Conservation (phyloP, 2,888 invertebrate species). For the Sthenelais limicola region DNA sequence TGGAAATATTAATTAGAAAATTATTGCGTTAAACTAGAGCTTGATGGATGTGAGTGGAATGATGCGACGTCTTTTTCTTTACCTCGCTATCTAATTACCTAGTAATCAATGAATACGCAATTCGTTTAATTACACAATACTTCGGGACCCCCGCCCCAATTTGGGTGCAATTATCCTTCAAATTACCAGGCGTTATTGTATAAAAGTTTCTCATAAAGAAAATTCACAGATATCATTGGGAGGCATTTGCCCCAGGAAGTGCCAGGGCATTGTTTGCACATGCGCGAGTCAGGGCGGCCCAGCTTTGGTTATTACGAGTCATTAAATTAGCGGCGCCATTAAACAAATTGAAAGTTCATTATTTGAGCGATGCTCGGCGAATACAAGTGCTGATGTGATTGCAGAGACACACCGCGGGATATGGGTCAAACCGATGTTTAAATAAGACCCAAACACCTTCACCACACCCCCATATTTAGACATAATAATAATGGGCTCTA, state of each 20-base stretch:
- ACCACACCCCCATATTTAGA: background rate
- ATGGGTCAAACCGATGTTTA: conserved; percentile 38
- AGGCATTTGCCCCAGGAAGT: conserved; percentile 24
- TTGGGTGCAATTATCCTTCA: conserved; percentile 36
- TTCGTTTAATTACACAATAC: conserved; percentile 40
- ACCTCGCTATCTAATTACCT: conserved; percentile 33
- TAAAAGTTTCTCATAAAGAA: conserved; percentile 29
- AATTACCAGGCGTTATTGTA: conserved; percentile 37
- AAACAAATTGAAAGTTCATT: conserved; percentile 40
- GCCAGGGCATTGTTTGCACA: conserved; percentile 37
- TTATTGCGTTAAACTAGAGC: conserved; percentile 33
- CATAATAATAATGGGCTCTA: too few species aligned
- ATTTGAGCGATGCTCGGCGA: conserved; percentile 32
- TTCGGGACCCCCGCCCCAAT: conserved; percentile 39
- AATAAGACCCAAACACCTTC: conserved; percentile 11
- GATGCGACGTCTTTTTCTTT: conserved; percentile 4
- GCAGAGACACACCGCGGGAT: conserved; percentile 29
- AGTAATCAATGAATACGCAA: conserved; percentile 39
- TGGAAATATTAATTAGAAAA: conserved; percentile 40
- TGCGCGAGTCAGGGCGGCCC: conserved; percentile 11
- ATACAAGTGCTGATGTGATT: conserved; percentile 23
- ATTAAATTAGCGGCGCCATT: conserved; percentile 33
- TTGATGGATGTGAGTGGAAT: background rate
- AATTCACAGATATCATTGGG: conserved; percentile 31
- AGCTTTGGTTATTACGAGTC: conserved; percentile 38